Evolutionary conservation across 2,888 invertebrate genomes (phyloP).

Genomic region (Dryococelus australis): DNA sequence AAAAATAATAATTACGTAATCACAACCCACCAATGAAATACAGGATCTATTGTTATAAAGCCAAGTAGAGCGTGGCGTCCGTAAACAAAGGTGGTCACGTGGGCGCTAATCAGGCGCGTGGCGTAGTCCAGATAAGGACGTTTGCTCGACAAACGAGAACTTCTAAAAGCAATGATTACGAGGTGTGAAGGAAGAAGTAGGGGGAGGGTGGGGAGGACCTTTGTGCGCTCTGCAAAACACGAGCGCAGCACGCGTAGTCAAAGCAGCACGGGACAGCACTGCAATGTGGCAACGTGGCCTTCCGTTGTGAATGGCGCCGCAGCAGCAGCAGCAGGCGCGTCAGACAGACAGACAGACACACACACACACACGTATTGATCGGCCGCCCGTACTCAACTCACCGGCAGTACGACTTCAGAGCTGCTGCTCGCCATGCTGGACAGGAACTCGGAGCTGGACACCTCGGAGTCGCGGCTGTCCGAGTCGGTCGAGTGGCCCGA

Average conservation of each 20-base stretch:
- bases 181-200: no score
- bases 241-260: no score
- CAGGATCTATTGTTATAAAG: no score
- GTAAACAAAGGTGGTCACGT: slow-evolving; percentile 10
- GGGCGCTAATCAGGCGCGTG: background rate
- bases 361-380: background rate
- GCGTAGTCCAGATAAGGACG: background rate
- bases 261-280: background rate
- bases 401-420: background rate
- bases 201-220: no score
- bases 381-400: background rate
- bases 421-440: slow-evolving; percentile 20
- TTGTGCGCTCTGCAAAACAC: no score
- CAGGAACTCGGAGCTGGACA: slow-evolving; percentile 30
- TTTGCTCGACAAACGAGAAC: background rate
- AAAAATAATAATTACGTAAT: no score
- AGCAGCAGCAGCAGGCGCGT: no score
- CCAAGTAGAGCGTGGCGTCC: no score
- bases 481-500: slow-evolving; percentile 26
- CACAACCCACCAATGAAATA: no score
- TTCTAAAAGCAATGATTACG: no score
- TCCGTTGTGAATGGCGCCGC: background rate
- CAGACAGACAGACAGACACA: no score
- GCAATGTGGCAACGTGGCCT: background rate
- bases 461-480: slow-evolving; percentile 33